Evolutionary conservation across 2,797 vertebrate species (phyloP).

Genomic region (Psittacula derbiana): DNA sequence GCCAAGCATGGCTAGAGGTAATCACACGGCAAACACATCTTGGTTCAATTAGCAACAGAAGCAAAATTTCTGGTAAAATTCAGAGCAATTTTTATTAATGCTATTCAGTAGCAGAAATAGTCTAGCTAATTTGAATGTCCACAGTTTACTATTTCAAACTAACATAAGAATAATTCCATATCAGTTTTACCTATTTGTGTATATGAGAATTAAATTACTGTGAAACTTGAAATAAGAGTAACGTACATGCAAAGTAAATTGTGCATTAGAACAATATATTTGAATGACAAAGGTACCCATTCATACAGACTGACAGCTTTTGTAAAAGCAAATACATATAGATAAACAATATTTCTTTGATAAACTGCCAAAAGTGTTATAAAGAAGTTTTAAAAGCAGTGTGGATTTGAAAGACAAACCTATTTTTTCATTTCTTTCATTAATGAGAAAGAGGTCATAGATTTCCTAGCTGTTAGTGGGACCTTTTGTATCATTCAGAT

Average conservation of each 20-base stretch:
- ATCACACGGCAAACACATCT: conserved; percentile 52
- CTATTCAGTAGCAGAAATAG: not conserved
- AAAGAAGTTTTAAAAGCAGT: not conserved
- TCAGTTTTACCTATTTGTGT: not conserved
- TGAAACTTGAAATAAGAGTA: not conserved
- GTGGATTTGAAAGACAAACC: not conserved
- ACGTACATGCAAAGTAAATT: not conserved
- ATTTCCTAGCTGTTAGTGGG: not conserved
- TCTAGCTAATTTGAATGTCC: not conserved
- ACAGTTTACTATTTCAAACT: not conserved
- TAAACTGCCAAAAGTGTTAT: not conserved
- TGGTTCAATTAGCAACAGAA: conserved; percentile 43
- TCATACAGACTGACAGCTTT: not conserved
- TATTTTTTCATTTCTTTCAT: not conserved
- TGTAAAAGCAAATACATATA: not conserved
- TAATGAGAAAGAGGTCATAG: not conserved
- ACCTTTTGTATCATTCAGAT: not conserved
- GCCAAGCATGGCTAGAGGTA: conserved; percentile 38
- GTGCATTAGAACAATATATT: not conserved
- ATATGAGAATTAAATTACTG: not conserved
- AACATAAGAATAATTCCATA: not conserved
- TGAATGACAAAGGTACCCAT: not conserved
- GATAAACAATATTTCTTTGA: not conserved
- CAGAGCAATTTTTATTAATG: not conserved
- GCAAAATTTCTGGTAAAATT: conserved; percentile 27